Base-by-base conservation (phyloP, 2,113 vertebrate species). In the Bombycilla garrulus region DNA sequence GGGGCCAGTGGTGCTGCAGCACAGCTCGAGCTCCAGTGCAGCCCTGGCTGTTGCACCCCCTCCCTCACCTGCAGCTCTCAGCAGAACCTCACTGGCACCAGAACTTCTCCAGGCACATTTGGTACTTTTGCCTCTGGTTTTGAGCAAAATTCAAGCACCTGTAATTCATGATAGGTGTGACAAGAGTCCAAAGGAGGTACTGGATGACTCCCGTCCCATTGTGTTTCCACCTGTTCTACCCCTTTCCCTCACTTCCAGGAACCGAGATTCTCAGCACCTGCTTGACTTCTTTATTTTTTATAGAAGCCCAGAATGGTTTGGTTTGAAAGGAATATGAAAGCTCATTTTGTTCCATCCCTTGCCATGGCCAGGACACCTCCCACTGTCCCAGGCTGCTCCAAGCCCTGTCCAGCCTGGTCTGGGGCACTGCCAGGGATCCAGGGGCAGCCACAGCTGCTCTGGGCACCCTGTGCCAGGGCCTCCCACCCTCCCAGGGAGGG, bases 341-440 rank as follows among this genome's bases (percentile, higher is more conserved):
- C 5, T 4, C 25, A 15, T 25, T 14, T 9, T 0, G 1, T 61
- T 3, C 38, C 36, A 58, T 2, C 6, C 20, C 26, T 33, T 36
- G 50, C 35, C 50, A 19, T 50, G 44, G 22, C 50, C 65, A 36
- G 50, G 58, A 44, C 58, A 29, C 23, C 16, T 74, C 0, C 45
- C 61, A 18, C 23, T 15, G 5, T 14, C n/a, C 53, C 78, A 60
- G 36, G 60, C 6, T 73, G 36, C 36, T 73, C 51, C 42, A 0
- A 50, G 13, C 25, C 31, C 42, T 11, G 1, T 28, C 50, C 77
- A 88, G 0, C 44, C 77, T 51, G 44, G 42, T 51, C 44, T 57
- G 57, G 76, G 50, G 2, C 76, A 65, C 67, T 72, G 8, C 66
- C 76, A 88, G 50, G 76, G 76, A 50, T 73, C n/a, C 81, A 84